Base-by-base conservation (phyloP, 2,888 invertebrate species). In the Drosophila basisetae region DNA sequence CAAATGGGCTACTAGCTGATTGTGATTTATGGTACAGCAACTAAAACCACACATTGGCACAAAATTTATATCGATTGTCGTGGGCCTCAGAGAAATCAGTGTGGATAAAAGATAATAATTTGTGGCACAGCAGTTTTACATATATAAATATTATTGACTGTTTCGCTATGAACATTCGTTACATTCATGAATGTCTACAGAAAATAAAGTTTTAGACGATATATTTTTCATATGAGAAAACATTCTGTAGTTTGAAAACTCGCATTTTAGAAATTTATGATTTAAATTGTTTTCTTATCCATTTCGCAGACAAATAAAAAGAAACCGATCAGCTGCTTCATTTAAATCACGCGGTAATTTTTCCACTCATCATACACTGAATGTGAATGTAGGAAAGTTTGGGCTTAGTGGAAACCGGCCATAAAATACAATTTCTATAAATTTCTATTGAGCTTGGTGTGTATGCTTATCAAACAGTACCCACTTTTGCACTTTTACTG, bases 11-110 rank as follows among this genome's bases (percentile, higher is more conserved):
- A 5, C n/a, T n/a, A n/a, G 10, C 41, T n/a, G n/a, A n/a, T 11
- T 41, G 41, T n/a, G n/a, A 41, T 41, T 41, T n/a, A n/a, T 41
- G 41, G n/a, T 41, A n/a, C 41, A 41, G 41, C 41, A n/a, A n/a
- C 37, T 16, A 37, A 37, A 18, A 37, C 16, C 37, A 18, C 18
- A 7, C 1, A 37, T 18, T 37, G 16, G 16, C 2, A 18, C 18
- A 37, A 2, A 18, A 37, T 37, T 1, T 37, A 18, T 18, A 18
- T 37, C 37, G 37, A 7, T 37, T 37, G 18, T 6, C 5, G 16
- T 2, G 35, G 16, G 13, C 16, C 2, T 35, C 39, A 18, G 18
- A 39, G 18, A 39, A 7, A 18, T 39, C 39, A 35, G 16, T 5
- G 35, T 35, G 18, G 39, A 39, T 39, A 18, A 39, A 18, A 39